These are phyloP conservation scores for Yoshiicerus persimilis DNA, from an alignment of 1,140 invertebrate genomes.

Conservation along the genomic window DNA sequence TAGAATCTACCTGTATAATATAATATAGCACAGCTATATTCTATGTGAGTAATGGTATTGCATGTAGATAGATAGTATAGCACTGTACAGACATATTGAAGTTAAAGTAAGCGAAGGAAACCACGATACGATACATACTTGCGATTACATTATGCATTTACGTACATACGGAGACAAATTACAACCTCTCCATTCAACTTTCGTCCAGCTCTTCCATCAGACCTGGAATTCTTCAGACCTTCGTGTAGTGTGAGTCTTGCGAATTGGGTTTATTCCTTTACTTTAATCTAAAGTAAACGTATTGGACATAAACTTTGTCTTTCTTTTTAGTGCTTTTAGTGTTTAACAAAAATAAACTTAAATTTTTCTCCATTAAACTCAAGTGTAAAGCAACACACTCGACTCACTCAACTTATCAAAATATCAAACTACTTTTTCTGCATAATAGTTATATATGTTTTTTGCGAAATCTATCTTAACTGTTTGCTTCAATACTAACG, in stretches of 20 bases:
- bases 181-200: not conserved
- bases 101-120: not conserved
- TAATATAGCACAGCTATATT: not conserved
- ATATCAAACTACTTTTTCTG: not conserved
- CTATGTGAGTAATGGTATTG: not conserved
- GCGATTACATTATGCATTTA: slow-evolving; percentile 19
- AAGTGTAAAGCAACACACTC: too few relatives aligned
- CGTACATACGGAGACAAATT: slow-evolving; percentile 28
- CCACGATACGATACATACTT: not conserved
- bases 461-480: not conserved
- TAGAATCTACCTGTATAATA: not conserved
- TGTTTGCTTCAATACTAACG: not conserved
- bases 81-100: not conserved
- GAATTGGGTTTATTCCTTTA: not conserved
- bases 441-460: not conserved
- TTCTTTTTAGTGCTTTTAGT: not conserved
- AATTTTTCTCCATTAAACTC: not conserved
- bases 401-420: too few relatives aligned
- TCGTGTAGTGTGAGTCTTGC: not conserved
- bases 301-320: not conserved
- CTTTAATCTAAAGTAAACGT: not conserved
- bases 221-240: not conserved
- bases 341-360: not conserved
- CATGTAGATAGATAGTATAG: too few relatives aligned
- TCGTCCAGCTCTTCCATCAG: slow-evolving; percentile 3